Evolutionary conservation across 2,888 invertebrate species (phyloP).

Genomic region (Philereme vetulata): DNA sequence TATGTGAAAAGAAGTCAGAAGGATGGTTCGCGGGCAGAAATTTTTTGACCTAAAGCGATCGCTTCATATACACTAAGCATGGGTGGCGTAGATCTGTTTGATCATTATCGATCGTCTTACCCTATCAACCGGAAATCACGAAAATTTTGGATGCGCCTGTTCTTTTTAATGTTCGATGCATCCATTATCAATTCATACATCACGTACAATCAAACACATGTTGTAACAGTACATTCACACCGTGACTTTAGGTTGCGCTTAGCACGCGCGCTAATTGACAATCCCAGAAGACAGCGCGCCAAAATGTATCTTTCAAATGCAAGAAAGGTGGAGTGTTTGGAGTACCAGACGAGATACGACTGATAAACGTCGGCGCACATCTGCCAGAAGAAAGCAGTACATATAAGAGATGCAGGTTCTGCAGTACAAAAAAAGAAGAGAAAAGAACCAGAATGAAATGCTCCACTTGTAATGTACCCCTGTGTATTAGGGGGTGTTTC

Average conservation of each 20-base stretch:
- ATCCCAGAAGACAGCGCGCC: constrained; percentile 7
- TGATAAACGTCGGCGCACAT: constrained; percentile 45
- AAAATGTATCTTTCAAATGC: constrained; percentile 9
- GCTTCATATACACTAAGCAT: too few relatives aligned
- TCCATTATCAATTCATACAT: constrained; percentile 38
- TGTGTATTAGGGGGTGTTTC: constrained; percentile 18
- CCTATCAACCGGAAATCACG: too few relatives aligned
- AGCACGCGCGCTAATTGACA: constrained; percentile 26
- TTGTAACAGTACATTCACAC: too few relatives aligned
- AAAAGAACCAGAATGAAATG: constrained; percentile 36
- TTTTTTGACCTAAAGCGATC: too few relatives aligned
- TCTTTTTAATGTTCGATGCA: constrained; percentile 43
- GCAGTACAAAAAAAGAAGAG: constrained; percentile 28
- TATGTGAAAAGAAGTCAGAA: too few relatives aligned
- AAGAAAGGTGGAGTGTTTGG: constrained; percentile 44
- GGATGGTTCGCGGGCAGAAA: too few relatives aligned
- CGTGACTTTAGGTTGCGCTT: too few relatives aligned
- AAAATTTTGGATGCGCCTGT: too few relatives aligned
- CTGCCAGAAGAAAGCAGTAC: constrained; percentile 43
- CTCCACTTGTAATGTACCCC: constrained; percentile 26
- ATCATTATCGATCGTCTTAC: too few relatives aligned
- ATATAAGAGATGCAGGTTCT: constrained; percentile 45
- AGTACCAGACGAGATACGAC: constrained; percentile 45
- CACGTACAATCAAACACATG: too few relatives aligned
- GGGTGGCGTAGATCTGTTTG: too few relatives aligned